These are phyloP conservation scores for Rhopalosiphum padi DNA, from an alignment of 1,140 invertebrate genomes.

Conservation along the genomic window DNA sequence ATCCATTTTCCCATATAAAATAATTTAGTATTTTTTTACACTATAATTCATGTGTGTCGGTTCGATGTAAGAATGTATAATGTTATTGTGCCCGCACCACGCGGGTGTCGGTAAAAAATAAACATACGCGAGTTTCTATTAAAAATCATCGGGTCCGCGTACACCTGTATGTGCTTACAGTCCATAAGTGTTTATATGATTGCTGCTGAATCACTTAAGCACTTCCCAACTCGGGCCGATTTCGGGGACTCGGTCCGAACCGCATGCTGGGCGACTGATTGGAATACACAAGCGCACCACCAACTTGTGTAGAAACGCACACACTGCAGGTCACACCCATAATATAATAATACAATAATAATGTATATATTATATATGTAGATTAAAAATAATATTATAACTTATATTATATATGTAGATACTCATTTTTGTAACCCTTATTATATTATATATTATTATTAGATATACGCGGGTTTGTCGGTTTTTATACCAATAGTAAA, in stretches of 20 bases:
- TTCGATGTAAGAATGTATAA: no score
- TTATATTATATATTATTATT: not conserved
- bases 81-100: not conserved
- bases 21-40: not conserved
- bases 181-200: not conserved
- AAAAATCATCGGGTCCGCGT: not conserved
- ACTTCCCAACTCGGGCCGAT: not conserved
- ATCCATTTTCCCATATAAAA: not conserved
- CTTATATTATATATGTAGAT: not conserved
- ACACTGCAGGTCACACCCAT: not conserved
- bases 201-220: conserved; percentile 31
- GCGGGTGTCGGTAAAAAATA: not conserved
- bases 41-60: no score
- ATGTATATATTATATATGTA: not conserved
- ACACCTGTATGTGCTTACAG: not conserved
- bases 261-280: conserved; percentile 43
- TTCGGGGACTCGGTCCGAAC: not conserved
- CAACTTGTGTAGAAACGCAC: not conserved
- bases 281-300: not conserved
- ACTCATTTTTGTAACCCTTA: not conserved
- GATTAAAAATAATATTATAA: conserved; percentile 6
- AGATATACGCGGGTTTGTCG: not conserved
- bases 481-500: not conserved
- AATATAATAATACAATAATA: not conserved
- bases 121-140: not conserved